Evolutionary conservation across 2,113 vertebrate species (phyloP), one percentile per base, ranked within the genome.

Genomic region (Anarhynchus alexandrinus): DNA sequence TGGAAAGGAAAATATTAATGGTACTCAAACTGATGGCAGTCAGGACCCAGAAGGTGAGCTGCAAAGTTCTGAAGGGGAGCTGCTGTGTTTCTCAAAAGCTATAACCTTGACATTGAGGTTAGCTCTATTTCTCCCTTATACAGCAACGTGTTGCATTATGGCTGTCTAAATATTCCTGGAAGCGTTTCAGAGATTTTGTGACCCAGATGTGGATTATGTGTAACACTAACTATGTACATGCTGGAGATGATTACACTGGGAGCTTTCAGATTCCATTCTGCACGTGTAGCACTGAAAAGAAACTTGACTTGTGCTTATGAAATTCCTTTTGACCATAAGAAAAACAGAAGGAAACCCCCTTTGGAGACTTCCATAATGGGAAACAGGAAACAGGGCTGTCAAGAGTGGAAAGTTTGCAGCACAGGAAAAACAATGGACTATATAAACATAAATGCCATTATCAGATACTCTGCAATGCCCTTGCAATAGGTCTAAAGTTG

Each of bases 151-250:
- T 95, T 94, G 93, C 93, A 87, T 91, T 97, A 95, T 89, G 82
- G 77, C 73, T 97, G 93, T 91, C 91, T 94, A 95, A 96, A 94
- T 91, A 95, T 79, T 89, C 78, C 81, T 96, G 95, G 95, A 94
- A 95, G 26, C 1, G 0, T 93, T 96, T 94, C 96, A 95, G 92
- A 92, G 88, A 91, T 72, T 94, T 95, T 95, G 96, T 92, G 91
- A 91, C 81, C 94, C 96, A 97, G 94, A 96, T 95, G 95, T 97
- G 95, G 95, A 94, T 94, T 97, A 87, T 93, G 54, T 97, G 78
- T 94, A 96, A 93, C 80, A 79, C 93, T 93, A 95, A 93, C 94
- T 94, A 45, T 58, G 70, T 88, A 93, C 92, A 87, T 89, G 77
- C 80, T 94, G 95, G 82, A 96, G 92, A 90, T 67, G 47, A 93